Evolutionary conservation across 1,140 invertebrate genomes (phyloP).

Genomic region (Heliconius congener): DNA sequence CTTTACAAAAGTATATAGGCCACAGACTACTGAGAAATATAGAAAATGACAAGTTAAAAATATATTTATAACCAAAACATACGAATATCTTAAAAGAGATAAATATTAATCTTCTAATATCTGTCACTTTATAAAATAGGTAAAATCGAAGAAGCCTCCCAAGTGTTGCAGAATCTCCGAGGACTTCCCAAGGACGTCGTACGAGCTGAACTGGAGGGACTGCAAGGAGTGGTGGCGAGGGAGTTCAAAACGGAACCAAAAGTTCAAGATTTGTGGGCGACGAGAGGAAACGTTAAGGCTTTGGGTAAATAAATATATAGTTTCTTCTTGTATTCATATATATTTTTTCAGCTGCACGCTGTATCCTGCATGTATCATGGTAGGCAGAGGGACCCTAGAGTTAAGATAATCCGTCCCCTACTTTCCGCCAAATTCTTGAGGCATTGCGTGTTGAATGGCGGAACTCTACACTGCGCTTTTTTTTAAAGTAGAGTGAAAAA

Average conservation of each 20-base stretch:
- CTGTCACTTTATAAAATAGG: slow-evolving; percentile 48
- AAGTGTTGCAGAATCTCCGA: slow-evolving; percentile 85
- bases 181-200: slow-evolving; percentile 82
- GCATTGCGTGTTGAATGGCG: too few species aligned
- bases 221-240: slow-evolving; percentile 71
- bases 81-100: too few species aligned
- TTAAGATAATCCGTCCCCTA: too few species aligned
- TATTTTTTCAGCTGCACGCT: not conserved
- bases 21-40: too few species aligned
- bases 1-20: too few species aligned
- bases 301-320: slow-evolving; percentile 71
- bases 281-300: slow-evolving; percentile 75
- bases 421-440: too few species aligned
- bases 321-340: not conserved
- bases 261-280: slow-evolving; percentile 74
- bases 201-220: slow-evolving; percentile 83
- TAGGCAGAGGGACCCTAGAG: not conserved
- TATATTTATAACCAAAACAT: too few species aligned
- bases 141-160: slow-evolving; percentile 83
- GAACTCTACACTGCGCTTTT: too few species aligned
- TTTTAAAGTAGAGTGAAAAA: too few species aligned
- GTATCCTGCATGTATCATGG: not conserved
- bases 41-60: too few species aligned
- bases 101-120: too few species aligned
- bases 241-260: slow-evolving; percentile 62